Base-by-base conservation (phyloP, 1,140 invertebrate genomes). In the Megathymus violae region DNA sequence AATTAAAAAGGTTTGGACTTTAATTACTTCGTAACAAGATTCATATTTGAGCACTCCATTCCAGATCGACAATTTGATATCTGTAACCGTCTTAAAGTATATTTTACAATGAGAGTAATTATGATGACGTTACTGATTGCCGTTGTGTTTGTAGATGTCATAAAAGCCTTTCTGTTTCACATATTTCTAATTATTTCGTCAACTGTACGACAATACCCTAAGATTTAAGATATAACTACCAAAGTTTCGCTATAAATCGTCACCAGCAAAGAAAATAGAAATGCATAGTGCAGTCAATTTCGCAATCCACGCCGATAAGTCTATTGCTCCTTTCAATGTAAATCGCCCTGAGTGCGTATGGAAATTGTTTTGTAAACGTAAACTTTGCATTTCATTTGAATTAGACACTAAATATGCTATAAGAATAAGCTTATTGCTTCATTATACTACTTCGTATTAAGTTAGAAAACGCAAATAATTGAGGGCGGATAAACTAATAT, bases 271-370 rank as follows among this genome's bases (percentile, higher is more conserved):
- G 43, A 59, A 59, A 47, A 59, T 59, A 38, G 56, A 38, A 59
- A 59, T 59, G 43, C 31, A 59, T 59, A 59, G 56, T 22, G 56
- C 27, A 59, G 43, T 59, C 43, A 47, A 59, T 59, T 59, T 46
- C 31, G 56, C 43, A 59, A 59, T 59, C 47, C 46, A 59, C 31
- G n/a, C 31, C 27, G 56, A 47, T 59, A 59, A 47, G 43, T 59
- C 54, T 46, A 59, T 59, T 59, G 56, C 56, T 34, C 43, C 56
- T 59, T 59, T 59, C 43, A 59, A 59, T 59, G 56, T 59, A 59
- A 59, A 59, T 59, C 38, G 38, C 7, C 17, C 31, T 7, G 15
- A 46, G 31, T 38, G 56, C 56, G 43, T 47, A 47, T 59, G 31
- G 27, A 47, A 59, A 59, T 59, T 59, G 56, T 47, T 38, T 59